A percentile compares a stretch with the other conserved stretches of the same genome.
Conservation (phyloP, 2,113 vertebrate species). For the Petrocephalus microphthalmus region DNA sequence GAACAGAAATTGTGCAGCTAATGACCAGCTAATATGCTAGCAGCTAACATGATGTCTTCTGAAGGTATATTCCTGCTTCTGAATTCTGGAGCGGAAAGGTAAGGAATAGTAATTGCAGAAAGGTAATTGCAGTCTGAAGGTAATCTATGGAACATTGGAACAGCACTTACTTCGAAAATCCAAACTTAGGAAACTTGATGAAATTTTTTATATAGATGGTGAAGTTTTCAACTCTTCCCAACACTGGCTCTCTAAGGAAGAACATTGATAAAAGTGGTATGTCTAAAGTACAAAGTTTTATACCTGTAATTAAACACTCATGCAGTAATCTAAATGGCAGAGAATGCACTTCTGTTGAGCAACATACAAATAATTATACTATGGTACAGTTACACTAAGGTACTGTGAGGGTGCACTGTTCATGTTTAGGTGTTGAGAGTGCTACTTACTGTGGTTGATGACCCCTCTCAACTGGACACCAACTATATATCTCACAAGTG, state of each 20-base stretch:
- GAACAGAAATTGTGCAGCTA: neutral
- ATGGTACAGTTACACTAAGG: neutral
- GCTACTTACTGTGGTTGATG: constrained; percentile 44
- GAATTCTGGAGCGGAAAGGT: neutral
- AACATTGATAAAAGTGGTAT: neutral
- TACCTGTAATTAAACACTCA: neutral
- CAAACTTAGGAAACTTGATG: constrained; percentile 77
- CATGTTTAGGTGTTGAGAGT: neutral
- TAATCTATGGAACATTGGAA: neutral
- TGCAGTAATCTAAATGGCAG: neutral
- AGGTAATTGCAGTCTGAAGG: neutral
- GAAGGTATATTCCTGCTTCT: neutral
- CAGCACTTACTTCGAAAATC: constrained; percentile 78
- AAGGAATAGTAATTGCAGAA: neutral
- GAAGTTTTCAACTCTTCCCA: constrained; percentile 76
- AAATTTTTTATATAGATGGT: constrained; percentile 92
- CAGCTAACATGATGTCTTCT: neutral
- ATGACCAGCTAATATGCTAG: neutral
- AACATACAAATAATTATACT: neutral
- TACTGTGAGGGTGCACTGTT: neutral
- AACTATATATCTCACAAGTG: constrained; percentile 82
- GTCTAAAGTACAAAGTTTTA: neutral
- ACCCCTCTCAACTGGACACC: constrained; percentile 77
- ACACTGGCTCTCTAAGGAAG: constrained; percentile 62
- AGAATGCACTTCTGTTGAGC: neutral